A percentile compares a stretch with the other conserved stretches of the same genome.
These are phyloP conservation scores for Epizoanthus ramosus DNA, from an alignment of 92 coral and sea anemone genomes.

Conservation along the genomic window DNA sequence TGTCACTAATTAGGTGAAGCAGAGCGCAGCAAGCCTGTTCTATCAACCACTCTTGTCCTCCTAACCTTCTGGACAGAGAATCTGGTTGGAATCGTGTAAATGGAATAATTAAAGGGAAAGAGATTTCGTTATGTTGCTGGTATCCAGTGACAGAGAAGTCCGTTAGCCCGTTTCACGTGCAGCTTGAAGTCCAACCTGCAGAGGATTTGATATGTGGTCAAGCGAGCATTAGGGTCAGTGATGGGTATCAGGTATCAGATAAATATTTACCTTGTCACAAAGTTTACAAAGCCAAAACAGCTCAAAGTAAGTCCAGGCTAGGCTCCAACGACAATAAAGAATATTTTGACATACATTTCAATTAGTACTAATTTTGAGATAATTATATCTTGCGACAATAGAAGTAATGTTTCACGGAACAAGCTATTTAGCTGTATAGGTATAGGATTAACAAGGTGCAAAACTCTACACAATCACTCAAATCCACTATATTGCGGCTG, in stretches of 20 bases:
- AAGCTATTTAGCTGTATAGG: no score
- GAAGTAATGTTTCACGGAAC: no score
- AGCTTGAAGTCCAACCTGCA: background rate
- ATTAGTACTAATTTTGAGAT: no score
- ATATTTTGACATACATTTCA: no score
- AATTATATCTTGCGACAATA: no score
- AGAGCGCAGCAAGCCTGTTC: background rate
- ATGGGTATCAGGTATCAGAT: conserved; percentile 7
- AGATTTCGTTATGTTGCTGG: background rate
- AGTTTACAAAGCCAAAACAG: no score
- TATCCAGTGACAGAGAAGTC: background rate
- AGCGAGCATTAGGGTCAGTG: background rate
- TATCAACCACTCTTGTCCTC: background rate
- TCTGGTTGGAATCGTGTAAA: background rate
- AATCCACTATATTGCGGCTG: no score
- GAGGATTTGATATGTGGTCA: background rate
- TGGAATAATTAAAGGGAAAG: background rate
- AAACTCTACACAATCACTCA: no score
- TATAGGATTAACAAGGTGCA: no score
- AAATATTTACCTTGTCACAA: conserved; percentile 33
- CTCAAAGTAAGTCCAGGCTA: no score
- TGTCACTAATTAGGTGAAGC: conserved; percentile 33
- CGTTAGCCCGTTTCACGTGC: background rate
- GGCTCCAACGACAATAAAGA: no score
- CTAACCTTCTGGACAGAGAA: background rate